phyloP scores from a whole-genome alignment of 2,113 vertebrate species.

The Gadus macrocephalus region DNA sequence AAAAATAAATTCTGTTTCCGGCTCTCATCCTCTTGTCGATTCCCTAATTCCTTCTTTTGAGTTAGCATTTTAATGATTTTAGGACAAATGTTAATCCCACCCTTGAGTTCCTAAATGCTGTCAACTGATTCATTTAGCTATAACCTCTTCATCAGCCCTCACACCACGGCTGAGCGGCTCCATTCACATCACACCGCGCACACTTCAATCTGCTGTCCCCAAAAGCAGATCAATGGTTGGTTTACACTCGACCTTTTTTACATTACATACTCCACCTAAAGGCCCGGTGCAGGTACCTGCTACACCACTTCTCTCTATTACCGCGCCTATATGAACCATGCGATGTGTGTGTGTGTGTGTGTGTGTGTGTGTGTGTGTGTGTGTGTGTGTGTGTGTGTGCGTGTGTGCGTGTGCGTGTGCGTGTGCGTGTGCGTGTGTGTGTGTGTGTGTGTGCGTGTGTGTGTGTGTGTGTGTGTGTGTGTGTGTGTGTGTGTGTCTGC shows the following conservation, averaged over 20 bases:
- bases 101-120: conserved; percentile 35
- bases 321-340: neutral
- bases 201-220: conserved; percentile 56
- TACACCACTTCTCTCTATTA: too few relatives aligned
- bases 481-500: too few relatives aligned
- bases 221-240: conserved; percentile 54
- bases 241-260: conserved; percentile 46
- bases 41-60: too few relatives aligned
- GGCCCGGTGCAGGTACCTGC: too few relatives aligned
- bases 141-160: conserved; percentile 58
- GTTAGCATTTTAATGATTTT: conserved; percentile 3
- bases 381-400: conserved; percentile 8
- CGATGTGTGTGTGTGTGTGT: neutral
- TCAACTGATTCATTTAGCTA: conserved; percentile 44
- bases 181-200: conserved; percentile 46
- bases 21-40: neutral
- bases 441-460: conserved; percentile 1
- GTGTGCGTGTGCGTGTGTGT: neutral
- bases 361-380: neutral
- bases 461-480: too few relatives aligned
- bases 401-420: too few relatives aligned
- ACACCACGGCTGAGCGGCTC: conserved; percentile 18
- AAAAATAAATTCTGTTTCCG: neutral
- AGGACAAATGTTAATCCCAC: conserved; percentile 24
- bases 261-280: conserved; percentile 9